phyloP scores from a whole-genome alignment of 2,113 vertebrate species.

The Falcunculus frontatus region DNA sequence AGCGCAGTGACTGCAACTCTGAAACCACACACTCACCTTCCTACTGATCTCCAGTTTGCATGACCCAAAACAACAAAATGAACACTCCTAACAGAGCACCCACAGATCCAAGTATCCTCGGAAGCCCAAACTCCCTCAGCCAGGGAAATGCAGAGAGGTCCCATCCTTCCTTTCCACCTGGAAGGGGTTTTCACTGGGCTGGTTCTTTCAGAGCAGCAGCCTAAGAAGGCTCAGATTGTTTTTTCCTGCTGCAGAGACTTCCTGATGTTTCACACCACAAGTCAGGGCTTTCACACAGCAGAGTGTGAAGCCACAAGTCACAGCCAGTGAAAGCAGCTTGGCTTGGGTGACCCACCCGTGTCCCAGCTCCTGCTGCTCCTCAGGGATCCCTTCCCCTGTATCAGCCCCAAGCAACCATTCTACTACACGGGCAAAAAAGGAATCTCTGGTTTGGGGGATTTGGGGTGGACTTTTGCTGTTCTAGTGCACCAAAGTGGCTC shows the following conservation, averaged over 20 bases:
- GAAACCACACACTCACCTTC: neutral
- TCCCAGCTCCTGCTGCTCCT: neutral
- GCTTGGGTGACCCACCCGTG: neutral
- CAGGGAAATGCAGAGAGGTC: neutral
- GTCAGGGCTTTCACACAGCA: neutral
- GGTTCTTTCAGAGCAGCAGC: neutral
- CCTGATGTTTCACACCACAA: neutral
- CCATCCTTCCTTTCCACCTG: rapidly evolving
- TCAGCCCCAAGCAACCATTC: rapidly evolving
- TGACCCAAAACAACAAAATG: rapidly evolving
- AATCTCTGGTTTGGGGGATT: rapidly evolving
- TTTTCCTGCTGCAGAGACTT: neutral
- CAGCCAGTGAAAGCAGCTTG: neutral
- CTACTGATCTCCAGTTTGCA: rapidly evolving
- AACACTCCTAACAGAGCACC: neutral
- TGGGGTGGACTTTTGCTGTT: neutral
- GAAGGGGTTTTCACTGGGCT: rapidly evolving
- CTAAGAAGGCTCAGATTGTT: neutral
- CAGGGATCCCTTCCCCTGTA: neutral
- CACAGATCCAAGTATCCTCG: neutral
- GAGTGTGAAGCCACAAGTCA: conserved; percentile 30
- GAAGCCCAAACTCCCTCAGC: neutral
- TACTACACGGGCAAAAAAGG: neutral
- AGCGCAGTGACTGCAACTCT: neutral
- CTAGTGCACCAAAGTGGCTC: neutral